Evolutionary conservation across 2,888 invertebrate species (phyloP).

Genomic region (Eupithecia insigniata): DNA sequence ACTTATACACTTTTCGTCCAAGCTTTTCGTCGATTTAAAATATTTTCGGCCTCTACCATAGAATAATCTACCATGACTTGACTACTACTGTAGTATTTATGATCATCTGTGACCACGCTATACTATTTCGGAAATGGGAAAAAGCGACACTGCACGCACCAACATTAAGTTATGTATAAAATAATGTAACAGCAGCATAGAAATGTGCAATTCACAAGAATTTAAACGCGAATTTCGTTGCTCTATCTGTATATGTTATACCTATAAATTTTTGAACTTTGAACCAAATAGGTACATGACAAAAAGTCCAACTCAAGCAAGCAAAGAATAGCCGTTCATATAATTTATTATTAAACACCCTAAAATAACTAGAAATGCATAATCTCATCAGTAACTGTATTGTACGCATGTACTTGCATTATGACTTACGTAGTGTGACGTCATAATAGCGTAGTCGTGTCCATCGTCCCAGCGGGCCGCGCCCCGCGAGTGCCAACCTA

Average conservation of each 20-base stretch:
- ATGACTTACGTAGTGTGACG: constrained; percentile 38
- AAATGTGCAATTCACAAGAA: neutral
- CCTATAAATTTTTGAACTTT: neutral
- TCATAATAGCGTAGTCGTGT: constrained; percentile 62
- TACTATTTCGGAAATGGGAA: no score
- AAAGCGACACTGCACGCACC: neutral
- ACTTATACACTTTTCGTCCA: neutral
- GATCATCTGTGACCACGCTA: no score
- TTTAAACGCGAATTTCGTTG: neutral
- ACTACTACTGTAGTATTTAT: no score
- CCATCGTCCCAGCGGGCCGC: constrained; percentile 51
- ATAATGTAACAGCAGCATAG: neutral
- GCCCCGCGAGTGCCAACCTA: constrained; percentile 31
- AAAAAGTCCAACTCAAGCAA: no score
- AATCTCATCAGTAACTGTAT: constrained; percentile 2
- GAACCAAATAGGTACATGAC: neutral
- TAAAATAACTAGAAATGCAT: neutral
- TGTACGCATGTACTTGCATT: constrained; percentile 9
- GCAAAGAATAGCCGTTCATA: no score
- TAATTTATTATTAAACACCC: neutral
- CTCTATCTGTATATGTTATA: neutral
- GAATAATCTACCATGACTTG: no score
- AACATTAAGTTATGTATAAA: neutral
- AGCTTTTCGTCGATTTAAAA: no score
- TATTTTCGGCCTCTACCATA: neutral